Conservation (phyloP, 2,113 vertebrate genomes). For the Phrynosoma blainvillii region DNA sequence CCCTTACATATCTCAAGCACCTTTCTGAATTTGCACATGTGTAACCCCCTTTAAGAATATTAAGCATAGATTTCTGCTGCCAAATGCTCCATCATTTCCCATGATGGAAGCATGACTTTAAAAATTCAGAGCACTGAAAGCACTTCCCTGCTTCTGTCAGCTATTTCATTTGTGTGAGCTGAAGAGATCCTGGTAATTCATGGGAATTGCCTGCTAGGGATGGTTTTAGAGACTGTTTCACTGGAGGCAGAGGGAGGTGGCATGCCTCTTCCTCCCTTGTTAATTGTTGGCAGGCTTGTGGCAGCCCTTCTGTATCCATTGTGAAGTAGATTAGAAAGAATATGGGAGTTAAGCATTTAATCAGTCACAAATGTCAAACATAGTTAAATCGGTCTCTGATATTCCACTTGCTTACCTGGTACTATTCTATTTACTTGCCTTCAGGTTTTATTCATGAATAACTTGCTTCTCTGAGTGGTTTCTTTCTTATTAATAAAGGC, state of each 20-base stretch:
- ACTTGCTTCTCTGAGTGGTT: conserved; percentile 26
- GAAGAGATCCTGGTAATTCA: conserved; percentile 19
- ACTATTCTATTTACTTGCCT: not conserved
- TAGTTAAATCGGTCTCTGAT: conserved; percentile 23
- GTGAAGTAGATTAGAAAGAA: conserved; percentile 23
- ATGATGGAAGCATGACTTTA: conserved; percentile 11
- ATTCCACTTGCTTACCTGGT: conserved; percentile 11
- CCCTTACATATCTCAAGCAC: not conserved
- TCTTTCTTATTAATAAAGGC: not conserved
- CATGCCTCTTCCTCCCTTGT: conserved; percentile 3
- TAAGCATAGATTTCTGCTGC: conserved; percentile 6
- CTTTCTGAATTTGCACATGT: not conserved
- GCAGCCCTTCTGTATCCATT: conserved; percentile 18
- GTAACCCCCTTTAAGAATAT: conserved; percentile 9
- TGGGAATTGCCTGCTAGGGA: conserved; percentile 18
- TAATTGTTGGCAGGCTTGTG: conserved; percentile 34
- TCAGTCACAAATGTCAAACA: conserved; percentile 44
- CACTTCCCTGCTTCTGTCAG: conserved; percentile 23
- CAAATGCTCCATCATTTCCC: not conserved
- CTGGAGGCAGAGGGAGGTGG: conserved; percentile 1
- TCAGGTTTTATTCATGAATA: conserved; percentile 27
- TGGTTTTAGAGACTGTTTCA: conserved; percentile 15
- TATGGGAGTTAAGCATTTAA: conserved; percentile 50
- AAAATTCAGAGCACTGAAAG: not conserved
- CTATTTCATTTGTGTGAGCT: conserved; percentile 31